phyloP scores from a whole-genome alignment of 2,113 vertebrate species.

The Ptyas mucosa region DNA sequence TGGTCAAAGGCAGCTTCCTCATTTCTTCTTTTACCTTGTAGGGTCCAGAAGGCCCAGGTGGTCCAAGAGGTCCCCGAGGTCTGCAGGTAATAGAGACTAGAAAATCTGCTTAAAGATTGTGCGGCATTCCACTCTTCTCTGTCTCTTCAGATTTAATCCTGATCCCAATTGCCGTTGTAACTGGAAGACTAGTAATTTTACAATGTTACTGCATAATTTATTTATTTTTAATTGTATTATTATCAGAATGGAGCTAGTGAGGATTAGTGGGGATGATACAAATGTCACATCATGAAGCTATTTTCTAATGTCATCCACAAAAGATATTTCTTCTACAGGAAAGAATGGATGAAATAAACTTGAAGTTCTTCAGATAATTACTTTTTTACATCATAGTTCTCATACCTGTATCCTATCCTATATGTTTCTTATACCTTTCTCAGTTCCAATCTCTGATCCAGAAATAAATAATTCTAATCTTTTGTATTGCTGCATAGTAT shows the following conservation, averaged over 20 bases:
- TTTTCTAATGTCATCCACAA: background rate
- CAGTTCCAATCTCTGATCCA: background rate
- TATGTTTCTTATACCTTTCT: background rate
- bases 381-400: background rate
- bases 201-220: background rate
- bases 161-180: background rate
- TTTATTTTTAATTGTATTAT: background rate
- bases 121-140: background rate
- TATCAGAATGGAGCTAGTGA: background rate
- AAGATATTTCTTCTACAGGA: background rate
- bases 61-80: conserved; percentile 78
- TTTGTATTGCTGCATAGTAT: background rate
- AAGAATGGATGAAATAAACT: background rate
- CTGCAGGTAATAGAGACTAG: conserved; percentile 72
- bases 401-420: background rate
- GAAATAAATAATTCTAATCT: background rate
- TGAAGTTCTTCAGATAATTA: background rate
- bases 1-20: background rate
- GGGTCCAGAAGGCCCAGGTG: conserved; percentile 82
- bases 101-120: background rate
- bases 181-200: background rate
- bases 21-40: conserved; percentile 47
- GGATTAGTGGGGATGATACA: background rate
- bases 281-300: background rate
- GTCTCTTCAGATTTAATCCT: background rate